phyloP scores from a whole-genome alignment of 1,140 invertebrate species.

The Sycobia sp. region DNA sequence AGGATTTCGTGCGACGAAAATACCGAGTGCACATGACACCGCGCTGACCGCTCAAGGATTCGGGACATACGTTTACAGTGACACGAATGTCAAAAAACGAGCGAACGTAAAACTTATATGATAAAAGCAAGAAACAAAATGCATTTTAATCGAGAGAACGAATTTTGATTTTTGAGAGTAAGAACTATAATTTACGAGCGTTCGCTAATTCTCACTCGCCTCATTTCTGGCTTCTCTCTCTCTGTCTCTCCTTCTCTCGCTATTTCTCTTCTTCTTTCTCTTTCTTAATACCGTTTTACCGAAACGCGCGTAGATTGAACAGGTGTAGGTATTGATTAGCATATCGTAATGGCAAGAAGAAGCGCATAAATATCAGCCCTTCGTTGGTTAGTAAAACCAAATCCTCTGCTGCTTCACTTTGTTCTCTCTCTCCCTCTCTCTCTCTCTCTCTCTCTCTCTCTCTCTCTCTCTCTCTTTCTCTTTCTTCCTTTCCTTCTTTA shows the following conservation, averaged over 20 bases:
- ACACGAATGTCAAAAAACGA: neutral
- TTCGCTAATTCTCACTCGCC: neutral
- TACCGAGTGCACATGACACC: neutral
- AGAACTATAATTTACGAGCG: conserved; percentile 34
- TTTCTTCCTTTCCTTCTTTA: no score
- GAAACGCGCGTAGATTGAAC: conserved; percentile 28
- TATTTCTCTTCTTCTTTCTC: no score
- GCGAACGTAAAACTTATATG: no score
- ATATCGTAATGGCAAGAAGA: conserved; percentile 42
- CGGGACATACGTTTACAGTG: no score
- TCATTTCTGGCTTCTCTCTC: neutral
- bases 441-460: no score
- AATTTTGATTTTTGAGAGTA: conserved; percentile 21
- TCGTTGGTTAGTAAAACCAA: conserved; percentile 19
- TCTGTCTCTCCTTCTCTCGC: conserved; percentile 3
- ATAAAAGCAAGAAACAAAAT: no score
- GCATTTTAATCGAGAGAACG: no score
- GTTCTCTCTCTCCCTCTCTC: conserved; percentile 23
- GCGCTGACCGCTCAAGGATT: no score
- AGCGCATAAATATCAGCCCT: conserved; percentile 37
- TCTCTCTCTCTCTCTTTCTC: no score
- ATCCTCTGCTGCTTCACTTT: conserved; percentile 29
- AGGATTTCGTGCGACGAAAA: no score
- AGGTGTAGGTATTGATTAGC: conserved; percentile 45
- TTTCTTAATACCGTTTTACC: no score